Evolutionary conservation across 2,888 invertebrate species (phyloP), one percentile per base, ranked within the genome.

Genomic region (Muschampia plurimacula): DNA sequence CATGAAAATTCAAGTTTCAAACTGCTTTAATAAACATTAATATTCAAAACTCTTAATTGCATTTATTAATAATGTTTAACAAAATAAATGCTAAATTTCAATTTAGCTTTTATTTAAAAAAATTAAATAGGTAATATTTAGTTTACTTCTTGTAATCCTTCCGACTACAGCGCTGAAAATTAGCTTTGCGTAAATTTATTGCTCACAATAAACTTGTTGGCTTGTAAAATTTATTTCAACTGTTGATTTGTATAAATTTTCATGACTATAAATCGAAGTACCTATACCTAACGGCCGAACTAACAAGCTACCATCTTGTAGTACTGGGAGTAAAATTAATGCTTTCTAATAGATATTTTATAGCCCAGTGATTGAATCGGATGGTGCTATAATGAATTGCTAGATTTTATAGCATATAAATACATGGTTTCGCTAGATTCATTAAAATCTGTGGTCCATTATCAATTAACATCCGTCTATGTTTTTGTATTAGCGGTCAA

Each of bases 321-420:
- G 41, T 41, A 63, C 6, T 63, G 12, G 13, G n/a, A 28, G 28
- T 36, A 60, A 63, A 63, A 63, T 41, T 63, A 67, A 59, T 67
- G 41, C 22, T 59, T 41, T 39, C 36, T 57, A 52, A 67, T 67
- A 28, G 28, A 59, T 67, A 44, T 49, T 67, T 68, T 62, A 69
- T 62, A 15, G 22, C 39, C n/a, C 6, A 22, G 57, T 22, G 28
- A 67, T 67, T 59, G 28, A 67, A 59, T 67, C 28, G 32, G 12
- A 59, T 44, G 57, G 44, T 66, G 52, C 44, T 44, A 28, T 67
- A 67, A 59, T 67, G 52, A 44, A 67, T 67, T 67, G 28, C 41
- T 59, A 32, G 32, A 67, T 67, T 59, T 67, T 67, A 67, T 67
- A 22, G 44, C 44, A 13, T 8, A 67, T 67, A 67, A 67, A 67